Evolutionary conservation across 2,797 vertebrate species (phyloP), one percentile per base, ranked within the genome.

Genomic region (Oreortyx pictus): DNA sequence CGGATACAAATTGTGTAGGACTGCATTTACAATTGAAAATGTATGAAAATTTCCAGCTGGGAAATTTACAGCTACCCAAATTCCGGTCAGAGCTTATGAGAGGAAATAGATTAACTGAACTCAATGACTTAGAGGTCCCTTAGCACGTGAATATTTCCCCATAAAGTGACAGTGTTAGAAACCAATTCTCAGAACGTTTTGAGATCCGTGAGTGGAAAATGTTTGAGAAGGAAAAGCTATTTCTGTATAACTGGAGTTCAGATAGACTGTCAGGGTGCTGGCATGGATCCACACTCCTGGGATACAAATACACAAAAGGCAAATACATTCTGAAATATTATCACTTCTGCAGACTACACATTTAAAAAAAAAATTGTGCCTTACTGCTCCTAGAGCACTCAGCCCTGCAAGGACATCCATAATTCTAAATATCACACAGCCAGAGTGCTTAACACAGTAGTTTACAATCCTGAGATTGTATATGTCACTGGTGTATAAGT

Each of bases 141-240:
- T 10, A 79, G 72, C 71, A 76, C 59, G 60, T 66, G 64, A 86
- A 25, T 85, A 81, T 81, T 87, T 85, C 65, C 56, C 77, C 86
- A 37, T 70, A 91, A 93, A 94, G 66, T 39, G 81, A 35, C 33
- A 68, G n/a, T 11, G 9, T 47, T 83, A 56, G 6, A 76, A 94
- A 76, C 61, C 49, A 49, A 43, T 80, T 15, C 23, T 95, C 73
- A 44, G 57, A 86, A 67, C 19, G 44, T 29, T 57, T 82, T 57
- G 60, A 89, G 86, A 80, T 87, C 50, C 52, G 84, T 85, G 65
- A 79, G 78, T 56, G 92, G 78, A 61, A 94, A 84, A 90, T 16
- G 10, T 50, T 75, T 80, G 71, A 71, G 68, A 90, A 56, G 57
- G 44, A 64, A 82, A 95, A 82, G 46, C 73, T 77, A 18, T 80